Evolutionary conservation across 2,113 vertebrate genomes (phyloP).

Genomic region (Plecotus auritus): DNA sequence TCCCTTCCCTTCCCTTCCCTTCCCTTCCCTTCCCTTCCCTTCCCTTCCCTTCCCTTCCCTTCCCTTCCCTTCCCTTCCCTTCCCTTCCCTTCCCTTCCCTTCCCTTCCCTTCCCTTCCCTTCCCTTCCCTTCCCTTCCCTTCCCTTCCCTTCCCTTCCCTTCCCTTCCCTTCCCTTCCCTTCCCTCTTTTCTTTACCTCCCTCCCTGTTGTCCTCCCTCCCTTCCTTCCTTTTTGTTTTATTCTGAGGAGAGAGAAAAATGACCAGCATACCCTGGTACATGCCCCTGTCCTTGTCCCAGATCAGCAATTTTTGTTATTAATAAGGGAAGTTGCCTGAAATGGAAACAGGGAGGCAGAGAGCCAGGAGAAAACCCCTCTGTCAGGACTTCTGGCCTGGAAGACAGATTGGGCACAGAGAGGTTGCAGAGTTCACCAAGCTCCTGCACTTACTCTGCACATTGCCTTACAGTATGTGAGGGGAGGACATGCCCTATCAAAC

Average conservation of each 20-base stretch:
- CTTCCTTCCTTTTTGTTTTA: not conserved
- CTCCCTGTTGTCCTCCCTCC: no score
- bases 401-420: not conserved
- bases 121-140: no score
- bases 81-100: no score
- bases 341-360: not conserved
- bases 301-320: not conserved
- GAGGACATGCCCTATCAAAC: not conserved
- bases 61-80: no score
- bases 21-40: not conserved
- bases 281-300: no score
- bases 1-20: rapidly evolving
- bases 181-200: not conserved
- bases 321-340: not conserved
- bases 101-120: not conserved
- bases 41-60: not conserved
- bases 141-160: rapidly evolving
- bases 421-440: not conserved
- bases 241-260: not conserved
- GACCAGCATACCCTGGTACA: not conserved
- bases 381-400: not conserved
- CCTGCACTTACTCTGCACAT: rapidly evolving
- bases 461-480: not conserved
- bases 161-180: not conserved
- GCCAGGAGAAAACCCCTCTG: not conserved